These are phyloP conservation scores for Drosophila neonasuta DNA, from an alignment of 2,888 invertebrate genomes.

Conservation along the genomic window DNA sequence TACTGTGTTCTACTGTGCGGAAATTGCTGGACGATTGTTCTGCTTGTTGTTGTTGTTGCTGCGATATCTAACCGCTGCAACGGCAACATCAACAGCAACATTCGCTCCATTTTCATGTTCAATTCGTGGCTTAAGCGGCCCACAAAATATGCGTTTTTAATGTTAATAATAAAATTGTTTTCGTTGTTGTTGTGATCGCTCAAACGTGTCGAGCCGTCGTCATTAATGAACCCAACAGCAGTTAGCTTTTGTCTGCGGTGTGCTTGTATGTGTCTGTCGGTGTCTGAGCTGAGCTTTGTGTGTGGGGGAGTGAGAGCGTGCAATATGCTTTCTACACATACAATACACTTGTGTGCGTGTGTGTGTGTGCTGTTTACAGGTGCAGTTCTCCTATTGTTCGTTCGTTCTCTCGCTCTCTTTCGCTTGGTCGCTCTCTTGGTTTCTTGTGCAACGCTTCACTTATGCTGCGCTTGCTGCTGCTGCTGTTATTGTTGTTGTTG, in stretches of 20 bases:
- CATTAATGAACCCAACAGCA: slow-evolving; percentile 71
- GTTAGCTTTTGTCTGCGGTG: slow-evolving; percentile 56
- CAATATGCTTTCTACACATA: slow-evolving; percentile 47
- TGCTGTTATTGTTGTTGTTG: slow-evolving; percentile 29
- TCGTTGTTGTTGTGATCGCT: slow-evolving; percentile 63
- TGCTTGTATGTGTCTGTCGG: slow-evolving; percentile 9
- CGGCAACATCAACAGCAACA: slow-evolving; percentile 19
- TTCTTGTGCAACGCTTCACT: slow-evolving; percentile 68
- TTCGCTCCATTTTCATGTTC: slow-evolving; percentile 39
- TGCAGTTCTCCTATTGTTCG: slow-evolving; percentile 68
- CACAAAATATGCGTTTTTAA: slow-evolving; percentile 70
- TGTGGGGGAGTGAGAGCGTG: slow-evolving; percentile 27
- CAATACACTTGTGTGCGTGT: neutral
- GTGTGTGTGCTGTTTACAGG: slow-evolving; percentile 60
- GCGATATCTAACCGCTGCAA: slow-evolving; percentile 43
- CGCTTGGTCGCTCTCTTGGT: slow-evolving; percentile 9
- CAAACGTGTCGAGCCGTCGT: slow-evolving; percentile 71
- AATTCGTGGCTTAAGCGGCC: slow-evolving; percentile 52
- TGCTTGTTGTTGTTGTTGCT: slow-evolving; percentile 23
- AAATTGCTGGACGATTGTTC: slow-evolving; percentile 41
- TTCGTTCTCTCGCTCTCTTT: slow-evolving; percentile 26
- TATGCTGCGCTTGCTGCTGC: slow-evolving; percentile 52
- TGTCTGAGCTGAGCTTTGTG: neutral
- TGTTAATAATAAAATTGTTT: slow-evolving; percentile 66
- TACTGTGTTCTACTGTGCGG: slow-evolving; percentile 43